Conservation (phyloP, 2,888 invertebrate species). For the Pollenia labialis region DNA sequence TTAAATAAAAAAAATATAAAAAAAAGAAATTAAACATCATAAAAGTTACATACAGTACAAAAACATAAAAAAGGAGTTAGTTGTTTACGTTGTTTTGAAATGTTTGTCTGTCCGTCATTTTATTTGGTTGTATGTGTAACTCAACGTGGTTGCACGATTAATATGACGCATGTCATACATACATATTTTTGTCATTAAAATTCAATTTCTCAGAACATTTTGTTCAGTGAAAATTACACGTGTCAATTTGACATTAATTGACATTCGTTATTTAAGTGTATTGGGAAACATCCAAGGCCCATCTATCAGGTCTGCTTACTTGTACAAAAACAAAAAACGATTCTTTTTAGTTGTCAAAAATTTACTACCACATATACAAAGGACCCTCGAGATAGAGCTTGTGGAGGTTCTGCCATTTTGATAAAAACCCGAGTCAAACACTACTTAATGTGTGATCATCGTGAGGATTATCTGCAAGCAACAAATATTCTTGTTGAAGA, state of each 20-base stretch:
- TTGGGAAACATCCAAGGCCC: too few species aligned
- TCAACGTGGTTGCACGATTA: conserved; percentile 60
- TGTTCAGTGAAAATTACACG: conserved; percentile 38
- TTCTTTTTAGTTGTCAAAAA: too few species aligned
- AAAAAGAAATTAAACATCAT: conserved; percentile 50
- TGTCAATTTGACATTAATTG: conserved; percentile 65
- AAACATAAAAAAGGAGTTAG: conserved; percentile 61
- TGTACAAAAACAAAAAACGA: too few species aligned
- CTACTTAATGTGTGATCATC: too few species aligned
- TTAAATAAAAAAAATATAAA: conserved; percentile 42
- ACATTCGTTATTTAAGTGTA: conserved; percentile 36
- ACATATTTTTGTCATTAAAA: conserved; percentile 6
- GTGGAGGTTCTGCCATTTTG: too few species aligned
- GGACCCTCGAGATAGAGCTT: too few species aligned
- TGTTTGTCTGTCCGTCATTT: conserved; percentile 8
- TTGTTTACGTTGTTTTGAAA: not conserved
- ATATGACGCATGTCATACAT: conserved; percentile 60
- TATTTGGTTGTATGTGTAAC: conserved; percentile 6
- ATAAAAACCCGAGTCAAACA: too few species aligned
- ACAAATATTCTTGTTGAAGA: too few species aligned
- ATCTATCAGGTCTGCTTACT: too few species aligned
- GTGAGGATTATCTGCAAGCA: too few species aligned
- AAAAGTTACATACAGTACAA: conserved; percentile 52
- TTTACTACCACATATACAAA: too few species aligned
- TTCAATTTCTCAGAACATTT: conserved; percentile 19